Percentiles rank a stretch among this genome's conserved stretches.
These are phyloP conservation scores for Dolichotis patagonum DNA, from an alignment of 2,113 vertebrate species.

Conservation along the genomic window DNA sequence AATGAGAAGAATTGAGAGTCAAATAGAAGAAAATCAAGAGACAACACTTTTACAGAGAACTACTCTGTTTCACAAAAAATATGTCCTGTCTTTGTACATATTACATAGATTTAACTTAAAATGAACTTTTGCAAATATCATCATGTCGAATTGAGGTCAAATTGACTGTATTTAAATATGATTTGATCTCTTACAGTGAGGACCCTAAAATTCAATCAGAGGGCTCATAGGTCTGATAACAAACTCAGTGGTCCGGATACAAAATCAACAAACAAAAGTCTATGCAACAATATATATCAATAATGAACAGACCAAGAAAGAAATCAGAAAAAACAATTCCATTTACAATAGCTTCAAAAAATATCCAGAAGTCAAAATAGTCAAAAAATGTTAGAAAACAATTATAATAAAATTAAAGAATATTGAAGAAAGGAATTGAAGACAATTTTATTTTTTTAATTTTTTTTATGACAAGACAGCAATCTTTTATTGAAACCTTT, in stretches of 20 bases:
- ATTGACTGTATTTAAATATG: neutral
- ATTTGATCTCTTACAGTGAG: neutral
- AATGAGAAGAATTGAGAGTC: neutral
- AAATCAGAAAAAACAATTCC: no score
- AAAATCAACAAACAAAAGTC: no score
- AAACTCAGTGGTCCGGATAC: no score
- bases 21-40: neutral
- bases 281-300: no score
- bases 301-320: no score
- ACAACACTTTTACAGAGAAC: neutral
- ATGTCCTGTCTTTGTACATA: neutral
- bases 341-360: no score
- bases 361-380: neutral
- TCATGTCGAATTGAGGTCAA: neutral
- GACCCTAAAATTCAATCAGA: neutral
- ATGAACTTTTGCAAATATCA: neutral
- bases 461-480: conserved; percentile 75
- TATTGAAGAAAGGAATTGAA: no score
- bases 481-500: conserved; percentile 76
- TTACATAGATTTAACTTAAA: neutral
- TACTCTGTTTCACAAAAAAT: neutral
- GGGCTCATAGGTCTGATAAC: no score
- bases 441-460: no score
- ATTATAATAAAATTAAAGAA: neutral
- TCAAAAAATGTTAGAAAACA: neutral